Base-by-base conservation (phyloP, 2,888 invertebrate species). In the Villa cingulata region DNA sequence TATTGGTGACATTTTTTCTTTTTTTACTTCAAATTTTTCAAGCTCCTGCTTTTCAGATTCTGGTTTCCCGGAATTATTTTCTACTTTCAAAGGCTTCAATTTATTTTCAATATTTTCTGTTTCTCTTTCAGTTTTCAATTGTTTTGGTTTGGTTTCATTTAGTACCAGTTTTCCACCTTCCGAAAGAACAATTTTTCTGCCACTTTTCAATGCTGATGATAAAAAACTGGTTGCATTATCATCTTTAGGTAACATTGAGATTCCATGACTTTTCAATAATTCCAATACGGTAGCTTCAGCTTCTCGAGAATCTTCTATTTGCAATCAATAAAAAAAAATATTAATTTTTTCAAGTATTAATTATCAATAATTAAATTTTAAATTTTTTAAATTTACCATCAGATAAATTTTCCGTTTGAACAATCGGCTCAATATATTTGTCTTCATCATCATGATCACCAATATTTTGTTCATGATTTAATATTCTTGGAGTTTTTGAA, bases 101-200 rank as follows among this genome's bases (percentile, higher is more conserved):
- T n/a, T n/a, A n/a, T n/a, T n/a, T n/a, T n/a, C n/a, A n/a, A n/a
- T 41, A n/a, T 45, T 45, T 43, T 29, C 18, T 12, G 4, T 20
- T 16, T 19, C 12, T 2, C n/a, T 12, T 41, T 48, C 43, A 36
- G 41, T 36, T 41, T 37, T 18, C n/a, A n/a, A n/a, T 10, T 46
- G 37, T 43, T 39, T 42, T 34, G 50, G 49, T 37, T 45, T 59
- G 15, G 68, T 62, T 53, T 67, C 74, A 59, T 84, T 81, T 55
- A 86, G 65, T 55, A 86, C 78, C 58, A 85, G 70, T 59, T 84
- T 85, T 14, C 86, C 86, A 5, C 84, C 83, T 59, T 86, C 86
- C 75, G 86, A 90, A 42, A 91, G 75, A 53, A 88, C 81, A 46
- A 91, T 78, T 51, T 86, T 86, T 60, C 89, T 82, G 1, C 91